These are phyloP conservation scores for Aphelenchoides besseyi DNA, from an alignment of 1,140 invertebrate genomes.

Conservation along the genomic window DNA sequence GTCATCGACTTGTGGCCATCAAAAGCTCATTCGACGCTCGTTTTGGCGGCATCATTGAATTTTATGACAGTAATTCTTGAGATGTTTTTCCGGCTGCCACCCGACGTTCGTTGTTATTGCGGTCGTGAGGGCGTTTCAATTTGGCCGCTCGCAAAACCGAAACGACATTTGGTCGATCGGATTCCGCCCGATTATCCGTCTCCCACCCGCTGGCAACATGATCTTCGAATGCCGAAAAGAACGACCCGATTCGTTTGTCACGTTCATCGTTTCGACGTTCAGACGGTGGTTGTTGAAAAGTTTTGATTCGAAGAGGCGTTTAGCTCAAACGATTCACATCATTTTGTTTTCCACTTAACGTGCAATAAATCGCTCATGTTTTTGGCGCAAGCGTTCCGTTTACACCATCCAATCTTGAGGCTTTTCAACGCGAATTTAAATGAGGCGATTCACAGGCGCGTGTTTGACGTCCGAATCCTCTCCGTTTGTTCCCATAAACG, in stretches of 20 bases:
- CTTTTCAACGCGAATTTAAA: neutral
- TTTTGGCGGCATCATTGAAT: too few relatives aligned
- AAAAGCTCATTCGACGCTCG: neutral
- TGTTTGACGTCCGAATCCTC: slow-evolving; percentile 1
- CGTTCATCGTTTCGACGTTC: neutral
- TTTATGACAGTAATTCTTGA: neutral
- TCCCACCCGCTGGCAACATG: neutral
- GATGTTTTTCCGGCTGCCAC: neutral
- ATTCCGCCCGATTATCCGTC: neutral
- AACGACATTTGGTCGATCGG: neutral
- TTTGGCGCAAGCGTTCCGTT: neutral
- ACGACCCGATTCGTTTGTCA: neutral
- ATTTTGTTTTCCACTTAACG: neutral
- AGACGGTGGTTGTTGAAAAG: neutral
- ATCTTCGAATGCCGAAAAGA: neutral
- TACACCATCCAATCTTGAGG: neutral
- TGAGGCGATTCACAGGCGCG: neutral
- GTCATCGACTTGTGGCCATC: neutral
- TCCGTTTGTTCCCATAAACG: neutral
- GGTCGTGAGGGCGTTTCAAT: too few relatives aligned
- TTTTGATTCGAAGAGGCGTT: too few relatives aligned
- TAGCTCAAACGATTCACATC: too few relatives aligned
- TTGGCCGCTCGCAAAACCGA: neutral
- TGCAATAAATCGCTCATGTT: neutral
- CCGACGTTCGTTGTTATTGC: neutral